These are phyloP conservation scores for Fissipunctia ypsillon DNA, from an alignment of 2,888 invertebrate genomes.

Conservation along the genomic window DNA sequence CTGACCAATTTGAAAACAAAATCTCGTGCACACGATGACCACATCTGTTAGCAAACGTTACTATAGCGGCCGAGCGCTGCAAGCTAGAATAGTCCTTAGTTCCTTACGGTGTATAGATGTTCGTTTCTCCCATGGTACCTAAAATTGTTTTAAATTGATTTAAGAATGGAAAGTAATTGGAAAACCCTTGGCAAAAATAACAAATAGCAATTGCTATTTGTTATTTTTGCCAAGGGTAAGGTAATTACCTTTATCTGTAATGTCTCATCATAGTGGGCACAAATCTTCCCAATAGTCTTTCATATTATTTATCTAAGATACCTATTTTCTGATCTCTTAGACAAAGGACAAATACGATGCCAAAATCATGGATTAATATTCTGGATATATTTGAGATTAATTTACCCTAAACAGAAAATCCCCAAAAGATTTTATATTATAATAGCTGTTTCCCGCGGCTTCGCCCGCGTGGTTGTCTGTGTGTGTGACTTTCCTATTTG, in stretches of 20 bases:
- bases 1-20: too few species aligned
- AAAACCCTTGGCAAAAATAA: background rate
- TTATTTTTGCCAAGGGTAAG: too few species aligned
- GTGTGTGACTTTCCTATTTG: too few species aligned
- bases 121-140: too few species aligned
- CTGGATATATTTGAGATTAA: background rate
- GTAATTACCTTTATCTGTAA: background rate
- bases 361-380: background rate
- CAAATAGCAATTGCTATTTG: too few species aligned
- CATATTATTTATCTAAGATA: background rate
- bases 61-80: too few species aligned
- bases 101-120: too few species aligned
- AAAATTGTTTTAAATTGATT: slow-evolving; percentile 23
- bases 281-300: background rate
- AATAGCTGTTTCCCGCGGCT: too few species aligned
- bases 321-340: background rate
- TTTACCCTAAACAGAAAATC: background rate
- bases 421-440: background rate
- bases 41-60: too few species aligned
- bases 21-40: too few species aligned
- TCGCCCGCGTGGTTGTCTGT: too few species aligned
- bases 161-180: background rate
- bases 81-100: too few species aligned
- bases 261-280: background rate
- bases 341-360: background rate